These are phyloP conservation scores for Apoderus coryli DNA, from an alignment of 2,888 invertebrate species.

Conservation along the genomic window DNA sequence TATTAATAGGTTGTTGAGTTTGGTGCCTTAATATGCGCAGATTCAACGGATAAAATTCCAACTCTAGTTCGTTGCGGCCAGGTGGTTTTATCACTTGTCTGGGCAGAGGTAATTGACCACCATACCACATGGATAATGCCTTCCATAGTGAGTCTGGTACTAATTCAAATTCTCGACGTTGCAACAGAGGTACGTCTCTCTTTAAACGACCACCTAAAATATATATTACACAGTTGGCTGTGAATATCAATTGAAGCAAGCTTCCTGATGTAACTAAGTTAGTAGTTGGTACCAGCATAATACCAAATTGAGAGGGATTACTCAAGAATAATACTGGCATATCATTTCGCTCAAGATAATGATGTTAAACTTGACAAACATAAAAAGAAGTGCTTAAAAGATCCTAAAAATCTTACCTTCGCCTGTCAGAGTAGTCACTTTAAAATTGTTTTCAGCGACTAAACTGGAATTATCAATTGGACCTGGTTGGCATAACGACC, in stretches of 20 bases:
- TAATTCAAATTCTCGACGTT: conserved; percentile 72
- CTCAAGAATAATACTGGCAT: too few species aligned
- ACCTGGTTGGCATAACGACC: conserved; percentile 40
- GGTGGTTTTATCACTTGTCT: conserved; percentile 65
- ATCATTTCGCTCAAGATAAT: too few species aligned
- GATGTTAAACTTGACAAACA: not conserved
- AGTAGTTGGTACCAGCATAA: too few species aligned
- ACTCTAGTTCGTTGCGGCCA: conserved; percentile 47
- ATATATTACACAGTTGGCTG: too few species aligned
- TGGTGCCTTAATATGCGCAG: conserved; percentile 61
- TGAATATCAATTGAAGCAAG: too few species aligned
- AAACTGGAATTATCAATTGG: conserved; percentile 64
- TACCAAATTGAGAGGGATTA: too few species aligned
- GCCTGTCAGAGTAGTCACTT: conserved; percentile 62
- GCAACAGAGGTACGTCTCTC: conserved; percentile 54
- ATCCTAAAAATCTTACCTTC: conserved; percentile 42
- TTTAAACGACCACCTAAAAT: conserved; percentile 51
- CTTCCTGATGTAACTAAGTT: too few species aligned
- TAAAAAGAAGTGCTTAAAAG: conserved; percentile 5
- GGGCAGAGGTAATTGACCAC: conserved; percentile 61
- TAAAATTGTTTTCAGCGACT: conserved; percentile 45
- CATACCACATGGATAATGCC: conserved; percentile 70
- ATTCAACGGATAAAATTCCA: conserved; percentile 74
- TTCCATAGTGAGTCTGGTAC: conserved; percentile 80
- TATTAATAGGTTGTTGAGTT: conserved; percentile 27